Base-by-base conservation (phyloP, 2,113 vertebrate species). In the Podiceps cristatus region DNA sequence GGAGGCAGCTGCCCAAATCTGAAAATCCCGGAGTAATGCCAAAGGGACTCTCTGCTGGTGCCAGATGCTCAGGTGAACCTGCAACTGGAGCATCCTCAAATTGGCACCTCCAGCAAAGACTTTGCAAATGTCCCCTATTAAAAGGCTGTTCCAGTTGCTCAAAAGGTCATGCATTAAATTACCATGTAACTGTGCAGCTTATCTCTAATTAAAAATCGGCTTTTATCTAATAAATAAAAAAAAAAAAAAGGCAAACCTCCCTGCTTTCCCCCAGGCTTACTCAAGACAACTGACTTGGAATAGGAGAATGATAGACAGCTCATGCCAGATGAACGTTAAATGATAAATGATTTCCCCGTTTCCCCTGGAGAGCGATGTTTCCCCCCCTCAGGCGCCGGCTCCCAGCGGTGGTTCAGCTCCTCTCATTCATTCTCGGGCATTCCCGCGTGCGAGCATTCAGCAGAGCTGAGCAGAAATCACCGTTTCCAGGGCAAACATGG, bases 111-210 rank as follows among this genome's bases (percentile, higher is more conserved):
- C 96, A 90, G 84, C 93, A 87, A 79, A 90, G 93, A 9, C 58
- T 87, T 93, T 92, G 93, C 22, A 5, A 7, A 2, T 4, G 53
- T 18, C 8, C 59, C 64, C 84, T 24, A 5, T 28, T 76, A 29
- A 85, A 72, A 49, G 40, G 85, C 88, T 69, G 49, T 13, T 87
- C 47, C 95, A 94, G 84, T 52, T 80, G 90, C 67, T 94, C 18
- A 7, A 91, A 97, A 94, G 94, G 96, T 95, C 92, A 83, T 5
- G 87, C 96, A 90, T 95, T 69, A 90, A 94, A 88, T 97, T 93
- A 92, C n/a, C 47, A 13, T 31, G 62, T 11, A 86, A 93, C 85
- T 24, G 59, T 56, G 94, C 71, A 85, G 89, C 67, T 94, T 86
- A 71, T 56, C 86, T 82, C 90, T 92, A 80, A 93, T 96, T 79